A percentile compares a stretch with the other conserved stretches of the same genome.
phyloP scores from a whole-genome alignment of 2,888 invertebrate species.

The Perithous albicinctus region DNA sequence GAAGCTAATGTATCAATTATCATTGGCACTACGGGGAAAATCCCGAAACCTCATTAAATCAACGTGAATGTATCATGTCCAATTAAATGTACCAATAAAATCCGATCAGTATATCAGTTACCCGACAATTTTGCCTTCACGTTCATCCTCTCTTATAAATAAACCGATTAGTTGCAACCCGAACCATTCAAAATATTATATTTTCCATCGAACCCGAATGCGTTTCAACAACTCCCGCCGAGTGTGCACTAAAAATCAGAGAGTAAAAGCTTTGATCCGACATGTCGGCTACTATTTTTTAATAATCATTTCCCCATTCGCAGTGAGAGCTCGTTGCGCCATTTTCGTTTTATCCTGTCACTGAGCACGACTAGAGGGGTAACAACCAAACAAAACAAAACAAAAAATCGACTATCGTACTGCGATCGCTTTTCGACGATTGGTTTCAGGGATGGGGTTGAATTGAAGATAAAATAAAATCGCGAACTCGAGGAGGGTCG shows the following conservation, averaged over 20 bases:
- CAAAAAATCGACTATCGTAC: constrained; percentile 44
- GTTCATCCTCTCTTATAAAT: not conserved
- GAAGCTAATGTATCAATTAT: not conserved
- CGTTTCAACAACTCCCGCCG: not conserved
- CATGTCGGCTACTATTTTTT: constrained; percentile 19
- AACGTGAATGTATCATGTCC: not conserved
- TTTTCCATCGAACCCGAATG: not conserved
- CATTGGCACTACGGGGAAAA: not conserved
- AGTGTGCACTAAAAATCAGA: constrained; percentile 1
- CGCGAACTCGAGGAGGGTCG: constrained; percentile 31
- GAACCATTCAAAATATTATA: constrained; percentile 2
- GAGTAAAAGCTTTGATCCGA: constrained; percentile 1
- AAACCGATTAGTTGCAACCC: constrained; percentile 22
- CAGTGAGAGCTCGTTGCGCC: constrained; percentile 33
- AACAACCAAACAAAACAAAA: not conserved
- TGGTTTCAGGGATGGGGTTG: constrained; percentile 41
- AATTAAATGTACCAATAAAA: not conserved
- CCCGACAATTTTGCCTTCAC: constrained; percentile 2
- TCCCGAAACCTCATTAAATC: not conserved
- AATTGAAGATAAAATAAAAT: constrained; percentile 58
- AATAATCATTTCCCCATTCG: constrained; percentile 38
- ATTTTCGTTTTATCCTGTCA: constrained; percentile 41
- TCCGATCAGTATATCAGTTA: not conserved
- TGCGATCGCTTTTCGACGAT: constrained; percentile 58
- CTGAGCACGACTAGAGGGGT: constrained; percentile 2